Percentiles rank a stretch among this genome's conserved stretches.
Conservation (phyloP, 2,797 vertebrate species). For the Darevskia mixta region DNA sequence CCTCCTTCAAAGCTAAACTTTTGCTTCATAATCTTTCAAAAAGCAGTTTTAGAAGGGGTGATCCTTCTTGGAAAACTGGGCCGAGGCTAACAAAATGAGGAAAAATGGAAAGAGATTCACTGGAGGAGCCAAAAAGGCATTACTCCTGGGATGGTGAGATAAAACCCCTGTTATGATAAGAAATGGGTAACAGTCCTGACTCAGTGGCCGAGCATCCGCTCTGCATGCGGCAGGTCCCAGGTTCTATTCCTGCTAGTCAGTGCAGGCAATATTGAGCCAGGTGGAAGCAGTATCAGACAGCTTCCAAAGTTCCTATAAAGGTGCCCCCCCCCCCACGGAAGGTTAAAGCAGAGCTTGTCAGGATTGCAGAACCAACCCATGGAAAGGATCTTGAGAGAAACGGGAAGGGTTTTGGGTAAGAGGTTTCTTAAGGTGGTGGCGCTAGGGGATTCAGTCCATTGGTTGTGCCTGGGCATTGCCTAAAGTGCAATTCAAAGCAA, state of each 20-base stretch:
- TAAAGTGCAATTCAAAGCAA: neutral
- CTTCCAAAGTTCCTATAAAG: neutral
- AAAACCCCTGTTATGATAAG: neutral
- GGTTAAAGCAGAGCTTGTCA: neutral
- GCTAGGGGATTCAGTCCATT: too few relatives aligned
- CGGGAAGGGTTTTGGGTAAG: too few relatives aligned
- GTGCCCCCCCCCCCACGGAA: neutral
- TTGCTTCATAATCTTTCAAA: neutral
- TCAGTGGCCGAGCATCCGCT: neutral
- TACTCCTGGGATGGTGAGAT: too few relatives aligned
- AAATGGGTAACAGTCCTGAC: neutral
- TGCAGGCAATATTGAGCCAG: too few relatives aligned
- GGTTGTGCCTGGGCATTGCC: neutral
- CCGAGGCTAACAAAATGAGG: neutral
- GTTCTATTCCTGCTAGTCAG: too few relatives aligned
- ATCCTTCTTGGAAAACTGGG: neutral
- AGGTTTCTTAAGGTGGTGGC: too few relatives aligned
- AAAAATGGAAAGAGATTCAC: neutral
- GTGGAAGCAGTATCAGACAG: too few relatives aligned
- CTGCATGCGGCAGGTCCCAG: too few relatives aligned
- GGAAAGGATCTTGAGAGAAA: neutral
- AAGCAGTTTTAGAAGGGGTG: neutral
- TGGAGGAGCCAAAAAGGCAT: too few relatives aligned
- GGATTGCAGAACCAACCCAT: neutral
- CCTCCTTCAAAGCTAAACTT: constrained; percentile 5